These are phyloP conservation scores for Petroica traversi DNA, from an alignment of 2,113 vertebrate species.

Conservation along the genomic window DNA sequence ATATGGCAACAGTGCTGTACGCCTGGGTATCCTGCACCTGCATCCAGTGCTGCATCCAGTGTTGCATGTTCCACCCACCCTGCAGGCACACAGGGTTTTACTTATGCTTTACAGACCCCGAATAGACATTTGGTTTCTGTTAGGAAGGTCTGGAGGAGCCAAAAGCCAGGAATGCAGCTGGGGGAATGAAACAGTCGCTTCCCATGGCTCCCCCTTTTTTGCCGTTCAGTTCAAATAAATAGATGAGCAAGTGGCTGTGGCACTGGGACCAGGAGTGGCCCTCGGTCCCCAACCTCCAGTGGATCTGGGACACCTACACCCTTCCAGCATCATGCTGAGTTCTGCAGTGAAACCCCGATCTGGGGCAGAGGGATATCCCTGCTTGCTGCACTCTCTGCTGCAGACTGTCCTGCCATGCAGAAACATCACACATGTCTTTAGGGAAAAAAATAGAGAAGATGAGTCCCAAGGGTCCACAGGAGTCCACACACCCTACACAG, in stretches of 20 bases:
- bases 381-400: background rate
- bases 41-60: background rate
- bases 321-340: background rate
- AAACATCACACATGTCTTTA: background rate
- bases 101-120: background rate
- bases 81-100: fast-evolving
- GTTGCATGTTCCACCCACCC: fast-evolving
- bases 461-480: background rate
- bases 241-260: background rate
- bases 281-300: background rate
- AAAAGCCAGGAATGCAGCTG: background rate
- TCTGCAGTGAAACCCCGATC: fast-evolving
- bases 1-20: background rate
- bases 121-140: background rate
- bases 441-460: background rate
- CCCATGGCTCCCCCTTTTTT: background rate
- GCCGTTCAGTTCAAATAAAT: fast-evolving
- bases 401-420: background rate
- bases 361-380: background rate
- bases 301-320: fast-evolving
- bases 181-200: background rate
- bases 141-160: background rate
- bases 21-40: background rate
- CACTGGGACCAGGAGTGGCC: background rate
- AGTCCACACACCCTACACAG: background rate